Percentiles rank a stretch among this genome's conserved stretches.
These are phyloP conservation scores for Rhinophrynus dorsalis DNA, from an alignment of 2,797 vertebrate species.

Conservation along the genomic window DNA sequence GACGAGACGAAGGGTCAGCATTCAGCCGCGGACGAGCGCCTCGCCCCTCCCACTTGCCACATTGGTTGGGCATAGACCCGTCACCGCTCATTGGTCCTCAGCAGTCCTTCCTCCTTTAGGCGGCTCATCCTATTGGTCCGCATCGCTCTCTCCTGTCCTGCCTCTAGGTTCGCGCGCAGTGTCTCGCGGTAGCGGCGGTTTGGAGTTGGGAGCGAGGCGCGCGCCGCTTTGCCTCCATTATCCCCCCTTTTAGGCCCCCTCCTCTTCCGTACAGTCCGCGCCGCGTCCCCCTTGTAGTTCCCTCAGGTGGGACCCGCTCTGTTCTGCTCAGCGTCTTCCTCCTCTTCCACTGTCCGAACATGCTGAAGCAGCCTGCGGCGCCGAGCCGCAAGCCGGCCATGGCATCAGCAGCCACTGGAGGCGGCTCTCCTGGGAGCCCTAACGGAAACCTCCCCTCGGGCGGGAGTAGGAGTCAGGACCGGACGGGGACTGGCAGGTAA, in stretches of 20 bases:
- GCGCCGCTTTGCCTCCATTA: constrained; percentile 28
- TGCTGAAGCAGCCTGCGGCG: constrained; percentile 32
- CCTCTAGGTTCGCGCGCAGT: constrained; percentile 25
- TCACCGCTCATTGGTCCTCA: not conserved
- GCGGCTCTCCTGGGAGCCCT: constrained; percentile 41
- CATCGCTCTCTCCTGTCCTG: not conserved
- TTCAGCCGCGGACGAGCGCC: not conserved
- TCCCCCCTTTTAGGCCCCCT: not conserved
- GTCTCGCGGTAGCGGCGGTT: constrained; percentile 33
- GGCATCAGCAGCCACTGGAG: constrained; percentile 6
- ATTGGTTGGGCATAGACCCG: not conserved
- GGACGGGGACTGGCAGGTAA: constrained; percentile 25
- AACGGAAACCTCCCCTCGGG: constrained; percentile 26
- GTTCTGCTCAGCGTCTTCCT: not conserved
- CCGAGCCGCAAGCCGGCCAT: constrained; percentile 33
- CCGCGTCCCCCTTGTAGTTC: not conserved
- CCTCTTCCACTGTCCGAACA: not conserved
- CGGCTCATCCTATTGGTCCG: not conserved
- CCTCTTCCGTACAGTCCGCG: not conserved
- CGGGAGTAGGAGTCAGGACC: constrained; percentile 21
- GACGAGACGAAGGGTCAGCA: not conserved
- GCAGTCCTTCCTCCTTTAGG: not conserved
- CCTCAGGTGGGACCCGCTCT: not conserved
- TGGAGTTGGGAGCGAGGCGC: constrained; percentile 18
- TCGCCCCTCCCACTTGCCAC: not conserved